Conservation (phyloP, 2,113 vertebrate species). For the Oxyruncus cristatus region DNA sequence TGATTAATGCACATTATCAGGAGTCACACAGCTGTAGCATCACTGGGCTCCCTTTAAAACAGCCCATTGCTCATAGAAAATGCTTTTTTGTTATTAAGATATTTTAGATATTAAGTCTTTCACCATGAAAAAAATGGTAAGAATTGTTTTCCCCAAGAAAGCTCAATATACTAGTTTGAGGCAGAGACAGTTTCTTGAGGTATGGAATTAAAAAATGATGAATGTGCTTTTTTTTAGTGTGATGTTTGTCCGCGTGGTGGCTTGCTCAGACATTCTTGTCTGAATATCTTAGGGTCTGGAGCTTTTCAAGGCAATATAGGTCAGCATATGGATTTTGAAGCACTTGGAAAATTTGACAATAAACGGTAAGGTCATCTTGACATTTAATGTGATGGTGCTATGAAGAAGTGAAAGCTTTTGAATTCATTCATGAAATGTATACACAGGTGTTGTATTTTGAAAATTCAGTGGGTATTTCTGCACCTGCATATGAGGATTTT, state of each 20-base stretch:
- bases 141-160: accelerated
- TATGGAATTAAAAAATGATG: background rate
- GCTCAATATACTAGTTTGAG: background rate
- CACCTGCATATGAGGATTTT: background rate
- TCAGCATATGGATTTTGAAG: background rate
- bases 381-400: background rate
- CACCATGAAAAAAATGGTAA: background rate
- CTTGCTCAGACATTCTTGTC: background rate
- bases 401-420: background rate
- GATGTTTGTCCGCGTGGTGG: background rate
- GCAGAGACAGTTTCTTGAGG: background rate
- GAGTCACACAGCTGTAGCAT: background rate
- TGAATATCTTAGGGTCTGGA: background rate
- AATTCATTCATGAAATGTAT: background rate
- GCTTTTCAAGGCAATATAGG: background rate
- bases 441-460: background rate
- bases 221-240: background rate
- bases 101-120: background rate
- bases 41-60: background rate
- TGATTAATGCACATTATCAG: background rate
- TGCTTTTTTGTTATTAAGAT: background rate
- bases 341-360: background rate
- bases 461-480: background rate
- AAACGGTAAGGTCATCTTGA: background rate
- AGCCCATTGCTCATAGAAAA: background rate